These are phyloP conservation scores for Pachycephus smyrnensis DNA, from an alignment of 2,888 invertebrate genomes.

Conservation along the genomic window DNA sequence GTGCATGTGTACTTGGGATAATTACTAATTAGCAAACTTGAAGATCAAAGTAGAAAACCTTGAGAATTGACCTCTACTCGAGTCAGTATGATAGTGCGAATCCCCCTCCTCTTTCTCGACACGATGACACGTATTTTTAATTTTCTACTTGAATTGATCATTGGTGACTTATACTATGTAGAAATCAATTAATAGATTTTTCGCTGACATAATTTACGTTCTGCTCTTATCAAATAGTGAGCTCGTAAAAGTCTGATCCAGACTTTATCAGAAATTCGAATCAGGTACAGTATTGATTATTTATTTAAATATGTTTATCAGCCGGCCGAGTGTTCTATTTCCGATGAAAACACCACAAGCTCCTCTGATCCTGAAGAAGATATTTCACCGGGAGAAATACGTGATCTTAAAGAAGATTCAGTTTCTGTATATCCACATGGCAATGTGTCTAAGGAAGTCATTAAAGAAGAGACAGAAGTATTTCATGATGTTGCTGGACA, in stretches of 20 bases:
- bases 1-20: not conserved
- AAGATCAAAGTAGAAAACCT: conserved; percentile 26
- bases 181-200: not conserved
- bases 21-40: not conserved
- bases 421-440: not conserved
- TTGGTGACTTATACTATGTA: not conserved
- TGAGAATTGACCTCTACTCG: conserved; percentile 34
- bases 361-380: conserved; percentile 26
- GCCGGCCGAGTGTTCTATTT: conserved; percentile 26
- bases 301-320: conserved; percentile 19
- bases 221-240: not conserved
- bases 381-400: conserved; percentile 31
- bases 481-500: not conserved
- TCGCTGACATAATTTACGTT: not conserved
- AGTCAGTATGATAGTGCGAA: conserved; percentile 10
- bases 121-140: conserved; percentile 22
- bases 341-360: conserved; percentile 10
- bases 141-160: not conserved
- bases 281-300: not conserved
- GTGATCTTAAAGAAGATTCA: conserved; percentile 25
- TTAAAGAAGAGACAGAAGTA: conserved; percentile 19
- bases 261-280: not conserved
- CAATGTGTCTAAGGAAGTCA: conserved; percentile 6
- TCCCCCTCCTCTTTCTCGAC: conserved; percentile 26
- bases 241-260: not conserved